Percentiles rank a stretch among this genome's conserved stretches.
phyloP scores from a whole-genome alignment of 1,140 invertebrate species.

The Spodoptera frugiperda region DNA sequence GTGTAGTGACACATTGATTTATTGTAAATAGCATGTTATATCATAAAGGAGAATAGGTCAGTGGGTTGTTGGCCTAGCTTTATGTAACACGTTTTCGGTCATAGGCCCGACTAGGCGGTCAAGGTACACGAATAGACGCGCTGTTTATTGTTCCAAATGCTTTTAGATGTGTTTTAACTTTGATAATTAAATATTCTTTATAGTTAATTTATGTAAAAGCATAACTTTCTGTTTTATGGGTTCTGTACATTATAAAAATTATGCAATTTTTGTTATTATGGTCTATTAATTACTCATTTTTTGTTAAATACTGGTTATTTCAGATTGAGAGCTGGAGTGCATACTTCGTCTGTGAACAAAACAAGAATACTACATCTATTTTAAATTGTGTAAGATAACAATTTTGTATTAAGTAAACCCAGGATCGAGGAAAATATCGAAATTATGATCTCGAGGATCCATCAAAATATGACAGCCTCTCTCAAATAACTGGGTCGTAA shows the following conservation, averaged over 20 bases:
- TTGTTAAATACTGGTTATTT: too few relatives aligned
- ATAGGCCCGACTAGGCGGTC: slow-evolving; percentile 27
- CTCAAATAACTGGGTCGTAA: slow-evolving; percentile 67
- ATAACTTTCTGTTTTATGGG: too few relatives aligned
- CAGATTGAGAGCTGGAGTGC: background rate
- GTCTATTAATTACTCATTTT: too few relatives aligned
- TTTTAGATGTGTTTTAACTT: background rate
- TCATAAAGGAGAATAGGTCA: slow-evolving; percentile 62
- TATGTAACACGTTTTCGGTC: slow-evolving; percentile 56
- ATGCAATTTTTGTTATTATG: too few relatives aligned
- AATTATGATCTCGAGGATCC: slow-evolving; percentile 40
- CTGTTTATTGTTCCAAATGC: slow-evolving; percentile 14
- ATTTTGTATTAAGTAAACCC: background rate
- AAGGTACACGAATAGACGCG: slow-evolving; percentile 9
- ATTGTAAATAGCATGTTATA: slow-evolving; percentile 54
- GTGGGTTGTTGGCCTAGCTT: slow-evolving; percentile 49
- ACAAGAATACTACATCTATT: background rate
- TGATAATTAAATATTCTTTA: background rate
- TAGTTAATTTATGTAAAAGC: background rate
- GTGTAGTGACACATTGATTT: slow-evolving; percentile 34
- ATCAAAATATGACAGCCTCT: slow-evolving; percentile 67
- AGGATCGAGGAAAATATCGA: slow-evolving; percentile 4
- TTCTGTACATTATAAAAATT: too few relatives aligned
- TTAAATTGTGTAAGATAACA: background rate
- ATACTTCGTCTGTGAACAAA: background rate